Base-by-base conservation (phyloP, 2,113 vertebrate genomes). In the Tachysurus vachellii region DNA sequence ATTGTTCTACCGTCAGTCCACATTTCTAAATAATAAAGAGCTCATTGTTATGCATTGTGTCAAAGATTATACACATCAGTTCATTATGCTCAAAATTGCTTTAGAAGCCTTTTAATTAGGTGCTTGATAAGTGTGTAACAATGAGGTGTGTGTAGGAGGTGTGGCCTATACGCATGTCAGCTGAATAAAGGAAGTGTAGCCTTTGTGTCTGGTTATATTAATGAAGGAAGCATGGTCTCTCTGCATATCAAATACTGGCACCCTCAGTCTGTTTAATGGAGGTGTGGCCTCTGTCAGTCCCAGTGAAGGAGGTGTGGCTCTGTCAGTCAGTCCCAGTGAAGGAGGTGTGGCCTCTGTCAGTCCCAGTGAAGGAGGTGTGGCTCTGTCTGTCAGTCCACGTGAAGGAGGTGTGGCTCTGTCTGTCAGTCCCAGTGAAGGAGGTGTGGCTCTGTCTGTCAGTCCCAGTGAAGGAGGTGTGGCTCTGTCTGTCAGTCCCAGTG, bases 21-120 rank as follows among this genome's bases (percentile, higher is more conserved):
- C 5, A 0, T 57, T 57, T 59, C 36, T 17, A 17, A 61, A 61
- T 61, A 61, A 81, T 81, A 42, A 42, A 12, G 56, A 53, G 26
- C 36, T 88, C 64, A 82, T 84, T 76, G 57, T 47, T 42, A 77
- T 83, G 73, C 85, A 62, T 80, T 70, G 50, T 47, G 9, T 19
- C 59, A 44, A 31, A 31, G 28, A 28, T 36, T 64, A 19, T 36
- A 17, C 77, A 73, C 82, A 31, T 83, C 54, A 76, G 59, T 85
- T 87, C 73, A 84, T 59, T 87, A 83, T 80, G 16, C 68, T 66
- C 26, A 59, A 53, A 86, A 88, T 70, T 82, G 88, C 70, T 21
- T 7, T 47, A 50, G 84, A 56, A 31, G 59, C 59, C 26, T 50
- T 86, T 86, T 77, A 81, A 68, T 88, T 76, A 86, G 75, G 80